Evolutionary conservation across 2,797 vertebrate genomes (phyloP), one percentile per base, ranked within the genome.

Genomic region (Urophycis tenuis): DNA sequence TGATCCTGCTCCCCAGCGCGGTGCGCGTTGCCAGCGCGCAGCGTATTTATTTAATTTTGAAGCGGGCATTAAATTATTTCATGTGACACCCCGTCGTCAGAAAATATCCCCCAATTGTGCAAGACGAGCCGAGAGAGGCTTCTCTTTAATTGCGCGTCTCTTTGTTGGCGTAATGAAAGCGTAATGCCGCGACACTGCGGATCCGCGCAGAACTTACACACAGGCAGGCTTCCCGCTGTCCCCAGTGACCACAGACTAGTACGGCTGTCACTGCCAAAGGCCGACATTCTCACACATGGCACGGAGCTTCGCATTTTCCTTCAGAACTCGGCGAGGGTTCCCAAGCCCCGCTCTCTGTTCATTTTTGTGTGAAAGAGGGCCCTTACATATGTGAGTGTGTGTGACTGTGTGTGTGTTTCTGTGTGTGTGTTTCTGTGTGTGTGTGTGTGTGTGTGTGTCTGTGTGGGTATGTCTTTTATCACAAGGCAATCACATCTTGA

Each of bases 401-500:
- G 39, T 71, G 32, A 80, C 83, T 76, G 64, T 79, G 36, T 71
- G 25, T 74, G 79, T 78, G 82, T 73, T 72, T 71, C 74, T 79
- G 60, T 83, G 30, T 31, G 15, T 85, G 78, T 79, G 81, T 77
- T n/a, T n/a, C n/a, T n/a, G n/a, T n/a, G 32, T 81, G 84, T 76
- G 64, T 79, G 36, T 71, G 25, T 74, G 79, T 78, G 82, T 73
- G 73, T 71, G 74, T 79, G 60, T 83, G 30, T 31, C 12, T 85
- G 78, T 79, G 81, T 77, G 67, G 79, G 71, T 82, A 81, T 79
- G 71, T 91, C 83, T 87, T 85, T 86, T 90, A 87, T 87, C 87
- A 88, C 87, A 87, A 80, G 85, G 80, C 82, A 87, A 86, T 89
- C 87, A 84, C 88, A 84, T 90, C 85, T 89, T 89, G 87, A 89